Conservation (phyloP, 2,888 invertebrate species). For the Physocephala rufipes region DNA sequence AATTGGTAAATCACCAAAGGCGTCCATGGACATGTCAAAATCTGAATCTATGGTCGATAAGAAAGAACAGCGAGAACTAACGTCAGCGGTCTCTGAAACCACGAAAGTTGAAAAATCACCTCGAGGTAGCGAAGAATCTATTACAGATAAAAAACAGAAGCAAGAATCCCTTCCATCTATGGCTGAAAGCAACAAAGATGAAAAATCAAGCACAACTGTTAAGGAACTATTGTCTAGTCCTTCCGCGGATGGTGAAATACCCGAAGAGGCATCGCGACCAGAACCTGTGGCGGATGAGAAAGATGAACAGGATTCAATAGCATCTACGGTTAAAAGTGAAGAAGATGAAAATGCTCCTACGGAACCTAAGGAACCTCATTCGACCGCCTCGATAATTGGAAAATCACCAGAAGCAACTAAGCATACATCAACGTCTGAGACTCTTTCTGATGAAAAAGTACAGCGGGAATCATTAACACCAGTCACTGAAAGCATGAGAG, state of each 20-base stretch:
- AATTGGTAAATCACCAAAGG: slow-evolving; percentile 27
- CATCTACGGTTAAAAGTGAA: slow-evolving; percentile 37
- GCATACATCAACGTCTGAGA: slow-evolving; percentile 1
- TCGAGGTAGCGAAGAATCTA: slow-evolving; percentile 24
- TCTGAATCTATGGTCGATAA: slow-evolving; percentile 37
- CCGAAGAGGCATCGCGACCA: slow-evolving; percentile 56
- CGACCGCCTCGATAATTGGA: slow-evolving; percentile 26
- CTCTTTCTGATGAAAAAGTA: slow-evolving; percentile 5
- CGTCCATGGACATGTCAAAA: slow-evolving; percentile 36
- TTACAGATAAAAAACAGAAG: slow-evolving; percentile 32
- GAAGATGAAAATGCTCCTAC: slow-evolving; percentile 30
- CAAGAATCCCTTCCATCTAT: slow-evolving; percentile 33
- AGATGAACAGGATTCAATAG: slow-evolving; percentile 38
- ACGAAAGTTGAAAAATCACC: slow-evolving; percentile 38
- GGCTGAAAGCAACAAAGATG: slow-evolving; percentile 36
- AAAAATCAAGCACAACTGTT: slow-evolving; percentile 31
- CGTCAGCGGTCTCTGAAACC: slow-evolving; percentile 29
- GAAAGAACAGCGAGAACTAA: slow-evolving; percentile 23
- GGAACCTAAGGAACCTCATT: slow-evolving; percentile 44
- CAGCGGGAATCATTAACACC: slow-evolving; percentile 34
- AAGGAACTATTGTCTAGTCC: slow-evolving; percentile 34
- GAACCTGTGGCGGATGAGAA: slow-evolving; percentile 45
- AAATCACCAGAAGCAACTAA: slow-evolving; percentile 27
- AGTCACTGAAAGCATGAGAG: slow-evolving; percentile 34
- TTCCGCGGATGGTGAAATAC: slow-evolving; percentile 39